A percentile compares a stretch with the other conserved stretches of the same genome.
Conservation (phyloP, 2,888 invertebrate species). For the Sarcophaga carnaria region DNA sequence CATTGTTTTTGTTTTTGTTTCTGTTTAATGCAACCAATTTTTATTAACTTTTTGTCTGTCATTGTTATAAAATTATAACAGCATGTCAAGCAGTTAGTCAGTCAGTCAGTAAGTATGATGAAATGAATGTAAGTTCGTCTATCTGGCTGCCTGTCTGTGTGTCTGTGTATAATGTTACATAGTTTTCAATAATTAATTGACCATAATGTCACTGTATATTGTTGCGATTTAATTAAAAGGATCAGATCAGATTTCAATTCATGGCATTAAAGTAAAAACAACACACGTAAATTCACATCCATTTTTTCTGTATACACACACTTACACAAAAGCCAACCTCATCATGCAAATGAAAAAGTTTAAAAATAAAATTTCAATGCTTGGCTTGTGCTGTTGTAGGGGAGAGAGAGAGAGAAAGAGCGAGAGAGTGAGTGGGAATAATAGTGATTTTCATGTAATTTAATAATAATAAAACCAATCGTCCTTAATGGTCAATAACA, state of each 20-base stretch:
- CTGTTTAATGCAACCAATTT: background rate
- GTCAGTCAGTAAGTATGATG: too few relatives aligned
- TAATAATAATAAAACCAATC: conserved; percentile 38
- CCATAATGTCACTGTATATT: conserved; percentile 56
- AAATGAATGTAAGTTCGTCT: background rate
- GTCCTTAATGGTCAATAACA: conserved; percentile 25
- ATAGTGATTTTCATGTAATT: conserved; percentile 36
- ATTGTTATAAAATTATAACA: too few relatives aligned
- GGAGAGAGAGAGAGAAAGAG: too few relatives aligned
- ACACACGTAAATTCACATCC: background rate
- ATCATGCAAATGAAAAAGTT: background rate
- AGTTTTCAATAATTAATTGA: conserved; percentile 64
- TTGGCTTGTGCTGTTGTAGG: too few relatives aligned
- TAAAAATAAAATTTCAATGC: conserved; percentile 25
- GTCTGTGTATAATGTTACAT: background rate
- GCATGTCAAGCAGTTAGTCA: too few relatives aligned
- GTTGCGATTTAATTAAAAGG: conserved; percentile 61
- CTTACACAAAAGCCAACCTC: background rate
- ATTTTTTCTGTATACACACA: background rate
- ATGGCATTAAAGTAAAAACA: background rate
- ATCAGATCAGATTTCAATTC: conserved; percentile 42
- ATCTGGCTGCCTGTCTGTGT: background rate
- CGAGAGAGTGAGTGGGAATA: too few relatives aligned
- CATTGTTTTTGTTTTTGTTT: conserved; percentile 30
- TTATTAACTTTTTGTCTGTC: too few relatives aligned